Conservation (phyloP, 1,140 invertebrate species). For the Apis florea region DNA sequence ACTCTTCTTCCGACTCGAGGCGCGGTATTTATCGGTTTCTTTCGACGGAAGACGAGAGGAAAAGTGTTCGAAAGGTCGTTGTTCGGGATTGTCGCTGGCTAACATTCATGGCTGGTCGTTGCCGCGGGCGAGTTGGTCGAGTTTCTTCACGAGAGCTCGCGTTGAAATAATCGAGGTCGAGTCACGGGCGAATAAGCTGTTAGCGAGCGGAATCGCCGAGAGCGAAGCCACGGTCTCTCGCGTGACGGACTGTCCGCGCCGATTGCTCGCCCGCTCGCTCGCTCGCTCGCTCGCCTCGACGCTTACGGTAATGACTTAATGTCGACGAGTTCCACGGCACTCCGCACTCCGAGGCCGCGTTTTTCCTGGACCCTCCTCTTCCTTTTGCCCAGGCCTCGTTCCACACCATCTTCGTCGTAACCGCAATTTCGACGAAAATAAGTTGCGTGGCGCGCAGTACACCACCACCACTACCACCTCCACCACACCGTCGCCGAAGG, state of each 20-base stretch:
- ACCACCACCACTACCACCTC: neutral
- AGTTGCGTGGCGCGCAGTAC: neutral
- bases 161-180: slow-evolving; percentile 54
- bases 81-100: slow-evolving; percentile 12
- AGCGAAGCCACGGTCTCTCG: slow-evolving; percentile 54
- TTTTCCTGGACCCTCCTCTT: slow-evolving; percentile 9
- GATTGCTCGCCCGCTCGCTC: slow-evolving; percentile 36
- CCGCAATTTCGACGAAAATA: slow-evolving; percentile 29
- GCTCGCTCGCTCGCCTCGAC: slow-evolving; percentile 43
- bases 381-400: neutral
- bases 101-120: slow-evolving; percentile 4
- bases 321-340: slow-evolving; percentile 44
- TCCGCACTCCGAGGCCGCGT: slow-evolving; percentile 25
- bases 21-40: neutral
- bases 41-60: neutral
- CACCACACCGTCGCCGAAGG: neutral
- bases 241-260: slow-evolving; percentile 57
- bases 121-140: slow-evolving; percentile 1
- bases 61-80: neutral
- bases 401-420: neutral
- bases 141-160: slow-evolving; percentile 29
- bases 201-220: slow-evolving; percentile 66
- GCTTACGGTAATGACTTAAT: slow-evolving; percentile 64
- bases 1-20: too few relatives aligned
- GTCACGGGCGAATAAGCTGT: slow-evolving; percentile 61